Evolutionary conservation across 1,140 invertebrate species (phyloP), one percentile per base, ranked within the genome.

Genomic region (Micrasema minimum): DNA sequence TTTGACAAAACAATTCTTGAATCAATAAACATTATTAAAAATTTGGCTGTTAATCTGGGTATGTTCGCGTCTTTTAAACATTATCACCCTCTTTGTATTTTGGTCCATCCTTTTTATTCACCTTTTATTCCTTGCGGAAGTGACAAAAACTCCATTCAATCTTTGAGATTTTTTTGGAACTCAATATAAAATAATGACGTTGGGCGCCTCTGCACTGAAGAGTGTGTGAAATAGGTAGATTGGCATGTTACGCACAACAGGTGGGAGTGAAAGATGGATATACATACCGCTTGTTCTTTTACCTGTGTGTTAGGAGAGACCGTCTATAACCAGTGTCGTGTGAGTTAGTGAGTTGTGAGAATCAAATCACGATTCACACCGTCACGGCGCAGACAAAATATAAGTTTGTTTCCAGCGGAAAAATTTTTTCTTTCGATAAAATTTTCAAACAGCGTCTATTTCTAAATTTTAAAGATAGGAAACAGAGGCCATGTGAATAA

Each of bases 341-440:
- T 68, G 57, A 61, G 64, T 67, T n/a, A 61, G 46, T 69, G 70
- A 75, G 62, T 72, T 82, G 82, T 82, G 81, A 80, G 80, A 82
- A 82, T 82, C 80, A 80, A 83, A 83, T 82, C 82, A 81, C 80
- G 80, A 79, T 78, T 80, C 80, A 81, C 77, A 79, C 78, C 77
- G 53, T 64, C 67, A 37, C 14, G 55, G 69, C 68, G 43, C 55
- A 61, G 50, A 48, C 65, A 23, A 31, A 22, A 16, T 66, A 14
- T 12, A 11, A 16, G 12, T 69, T 69, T 72, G 18, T 4, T 68
- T 68, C 51, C 66, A 73, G 66, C 71, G 65, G 65, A 38, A 51
- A 31, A 31, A 4, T 4, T 7, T 22, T 48, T 48, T 48, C 3
- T 31, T 31, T 31, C n/a, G n/a, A 45, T 14, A 16, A 14, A 45